A percentile compares a stretch with the other conserved stretches of the same genome.
Conservation (phyloP, 2,113 vertebrate species). For the Motacilla tschutschensis region DNA sequence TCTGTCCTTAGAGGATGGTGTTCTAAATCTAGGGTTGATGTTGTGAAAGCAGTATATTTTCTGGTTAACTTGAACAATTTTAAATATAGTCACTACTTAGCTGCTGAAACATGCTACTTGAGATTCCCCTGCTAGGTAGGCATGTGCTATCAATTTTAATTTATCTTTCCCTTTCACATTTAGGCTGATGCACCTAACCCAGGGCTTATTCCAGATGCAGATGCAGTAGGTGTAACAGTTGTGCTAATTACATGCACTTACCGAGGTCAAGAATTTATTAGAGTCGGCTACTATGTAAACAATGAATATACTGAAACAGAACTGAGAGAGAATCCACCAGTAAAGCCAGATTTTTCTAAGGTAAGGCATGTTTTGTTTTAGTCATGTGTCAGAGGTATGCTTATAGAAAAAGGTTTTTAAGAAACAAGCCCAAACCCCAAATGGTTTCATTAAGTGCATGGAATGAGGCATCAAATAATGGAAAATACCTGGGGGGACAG, state of each 20-base stretch:
- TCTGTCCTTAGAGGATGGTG: not conserved
- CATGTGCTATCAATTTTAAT: not conserved
- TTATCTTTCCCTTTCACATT: slow-evolving; percentile 14
- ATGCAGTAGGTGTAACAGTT: slow-evolving; percentile 83
- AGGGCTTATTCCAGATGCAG: slow-evolving; percentile 83
- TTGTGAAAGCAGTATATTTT: not conserved
- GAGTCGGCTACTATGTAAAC: slow-evolving; percentile 85
- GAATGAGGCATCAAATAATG: not conserved
- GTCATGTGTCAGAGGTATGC: not conserved
- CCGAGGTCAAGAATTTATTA: slow-evolving; percentile 84
- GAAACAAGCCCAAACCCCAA: not conserved
- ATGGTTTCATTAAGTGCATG: not conserved
- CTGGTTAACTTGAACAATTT: not conserved
- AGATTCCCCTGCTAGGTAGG: not conserved
- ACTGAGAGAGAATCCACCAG: slow-evolving; percentile 82
- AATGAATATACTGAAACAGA: slow-evolving; percentile 86
- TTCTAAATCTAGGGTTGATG: not conserved
- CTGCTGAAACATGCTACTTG: not conserved
- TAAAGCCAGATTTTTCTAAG: slow-evolving; percentile 86
- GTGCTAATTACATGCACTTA: slow-evolving; percentile 85
- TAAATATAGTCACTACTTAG: not conserved
- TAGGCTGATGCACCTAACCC: slow-evolving; percentile 83
- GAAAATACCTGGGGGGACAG: not conserved
- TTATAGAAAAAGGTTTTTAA: not conserved
- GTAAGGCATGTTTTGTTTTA: slow-evolving; percentile 55